Conservation (phyloP, 2,888 invertebrate species). For the Atethmia centrago region DNA sequence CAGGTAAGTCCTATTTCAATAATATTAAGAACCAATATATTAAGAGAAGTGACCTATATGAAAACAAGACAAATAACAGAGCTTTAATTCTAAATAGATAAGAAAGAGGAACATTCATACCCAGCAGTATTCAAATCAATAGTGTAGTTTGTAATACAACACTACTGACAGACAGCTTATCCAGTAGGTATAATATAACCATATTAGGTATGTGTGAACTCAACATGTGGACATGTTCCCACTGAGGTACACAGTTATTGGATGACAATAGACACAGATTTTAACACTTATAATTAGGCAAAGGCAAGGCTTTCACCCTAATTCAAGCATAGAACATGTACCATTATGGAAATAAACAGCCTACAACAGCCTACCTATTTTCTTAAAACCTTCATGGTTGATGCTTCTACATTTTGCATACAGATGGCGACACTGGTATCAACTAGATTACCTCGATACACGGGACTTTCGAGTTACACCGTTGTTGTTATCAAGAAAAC, state of each 20-base stretch:
- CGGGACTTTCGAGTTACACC: background rate
- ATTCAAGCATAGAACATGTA: background rate
- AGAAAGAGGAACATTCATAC: background rate
- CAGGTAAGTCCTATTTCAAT: background rate
- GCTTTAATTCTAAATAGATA: background rate
- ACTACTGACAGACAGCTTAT: background rate
- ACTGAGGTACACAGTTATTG: background rate
- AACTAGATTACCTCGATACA: background rate
- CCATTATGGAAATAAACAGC: background rate
- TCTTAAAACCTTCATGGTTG: conserved; percentile 20
- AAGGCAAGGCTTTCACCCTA: background rate
- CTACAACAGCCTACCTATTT: conserved; percentile 2
- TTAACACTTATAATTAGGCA: background rate
- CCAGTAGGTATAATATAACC: background rate
- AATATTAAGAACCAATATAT: background rate
- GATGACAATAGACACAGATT: too few species aligned
- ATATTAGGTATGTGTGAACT: background rate
- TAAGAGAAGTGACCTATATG: background rate
- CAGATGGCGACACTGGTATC: conserved; percentile 53
- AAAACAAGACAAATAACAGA: background rate
- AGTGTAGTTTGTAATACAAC: background rate
- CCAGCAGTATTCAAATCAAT: conserved; percentile 6
- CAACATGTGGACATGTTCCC: background rate
- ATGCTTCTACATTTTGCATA: background rate
- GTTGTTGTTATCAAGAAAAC: background rate